Conservation (phyloP, 2,797 vertebrate species). For the Aeoliscus strigatus region DNA sequence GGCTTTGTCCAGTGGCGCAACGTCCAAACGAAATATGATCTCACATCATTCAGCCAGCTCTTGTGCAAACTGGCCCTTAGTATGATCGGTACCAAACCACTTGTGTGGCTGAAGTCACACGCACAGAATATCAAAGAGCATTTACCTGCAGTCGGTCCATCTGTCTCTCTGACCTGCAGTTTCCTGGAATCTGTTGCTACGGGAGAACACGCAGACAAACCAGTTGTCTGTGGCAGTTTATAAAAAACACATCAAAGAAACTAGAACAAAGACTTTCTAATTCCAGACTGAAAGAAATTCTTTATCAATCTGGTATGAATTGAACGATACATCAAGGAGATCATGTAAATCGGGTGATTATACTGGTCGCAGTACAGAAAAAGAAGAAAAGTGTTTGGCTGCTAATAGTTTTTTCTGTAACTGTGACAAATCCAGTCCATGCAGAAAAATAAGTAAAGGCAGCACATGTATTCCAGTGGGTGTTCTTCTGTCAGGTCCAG, state of each 20-base stretch:
- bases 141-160: conserved; percentile 29
- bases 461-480: neutral
- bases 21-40: too few species aligned
- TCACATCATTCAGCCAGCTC: too few species aligned
- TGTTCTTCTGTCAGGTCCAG: conserved; percentile 9
- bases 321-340: conserved; percentile 32
- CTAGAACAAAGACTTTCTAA: conserved; percentile 49
- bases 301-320: conserved; percentile 52
- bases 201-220: conserved; percentile 35
- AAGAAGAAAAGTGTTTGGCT: conserved; percentile 13
- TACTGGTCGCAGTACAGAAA: neutral
- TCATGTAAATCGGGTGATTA: conserved; percentile 20
- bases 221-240: conserved; percentile 45
- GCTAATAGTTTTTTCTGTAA: too few species aligned
- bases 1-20: too few species aligned
- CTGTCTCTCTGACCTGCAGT: conserved; percentile 20
- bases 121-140: conserved; percentile 11
- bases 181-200: conserved; percentile 41
- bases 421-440: neutral
- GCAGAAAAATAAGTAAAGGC: neutral
- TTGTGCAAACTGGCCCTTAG: too few species aligned
- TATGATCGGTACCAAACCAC: too few species aligned
- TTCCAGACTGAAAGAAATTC: conserved; percentile 49
- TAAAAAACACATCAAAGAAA: conserved; percentile 52
- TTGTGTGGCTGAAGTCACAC: neutral